Evolutionary conservation across 92 coral and sea anemone species (phyloP), one percentile per base, ranked within the genome.

Genomic region (Heteractis magnifica): DNA sequence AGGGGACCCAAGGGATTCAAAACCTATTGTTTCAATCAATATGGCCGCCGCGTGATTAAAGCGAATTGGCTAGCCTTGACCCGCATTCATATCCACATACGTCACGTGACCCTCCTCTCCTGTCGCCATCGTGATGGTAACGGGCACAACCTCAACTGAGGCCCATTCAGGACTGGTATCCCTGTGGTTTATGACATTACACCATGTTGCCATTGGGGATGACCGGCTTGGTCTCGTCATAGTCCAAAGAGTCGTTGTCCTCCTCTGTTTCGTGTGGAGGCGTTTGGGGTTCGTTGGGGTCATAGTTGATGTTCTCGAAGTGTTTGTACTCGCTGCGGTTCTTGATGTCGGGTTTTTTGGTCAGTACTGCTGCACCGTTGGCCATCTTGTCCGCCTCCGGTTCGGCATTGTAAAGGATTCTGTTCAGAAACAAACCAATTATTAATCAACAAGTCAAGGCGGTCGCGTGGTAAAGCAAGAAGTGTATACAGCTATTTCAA

Each of bases 381-480:
- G 81, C 79, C 49, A 87, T 81, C 41, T 87, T 90, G 56, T 84
- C 87, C 13, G 80, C 87, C 11, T 83, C 79, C 34, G 78, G 55
- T 71, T 86, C 90, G 79, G 82, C 90, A 50, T 83, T 90, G 78
- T 90, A 90, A 10, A 84, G 65, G 56, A 90, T 90, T 84, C 93
- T 90, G 82, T 10, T 60, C 34, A 7, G 19, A 59, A 72, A 16
- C 9, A 71, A 49, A 41, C 3, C 26, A 62, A 10, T n/a, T 62
- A 62, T 18, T 62, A 62, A 16, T 15, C 65, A 16, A 59, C 65
- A 19, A 72, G 76, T 20, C 12, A 34, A 15, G 75, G 20, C 49
- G 10, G 51, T 73, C 8, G 16, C 14, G 51, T 34, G 55, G 14
- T 48, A 73, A 16, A 48, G 15, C 23, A 18, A 73, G 1, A 48